Conservation (phyloP, 2,888 invertebrate species). For the Sympetrum striolatum region DNA sequence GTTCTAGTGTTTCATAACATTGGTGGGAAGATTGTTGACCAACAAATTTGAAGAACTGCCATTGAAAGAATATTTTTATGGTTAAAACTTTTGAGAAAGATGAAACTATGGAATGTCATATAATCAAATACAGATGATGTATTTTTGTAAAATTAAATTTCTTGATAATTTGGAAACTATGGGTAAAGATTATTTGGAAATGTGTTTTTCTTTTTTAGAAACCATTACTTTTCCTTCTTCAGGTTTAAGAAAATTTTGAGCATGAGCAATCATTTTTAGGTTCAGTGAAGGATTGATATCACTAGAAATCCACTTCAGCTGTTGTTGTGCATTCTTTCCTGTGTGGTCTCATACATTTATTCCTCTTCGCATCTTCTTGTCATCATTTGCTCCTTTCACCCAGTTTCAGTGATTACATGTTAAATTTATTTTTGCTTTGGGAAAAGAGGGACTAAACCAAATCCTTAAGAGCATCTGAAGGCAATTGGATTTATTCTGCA, state of each 20-base stretch:
- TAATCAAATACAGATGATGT: constrained; percentile 33
- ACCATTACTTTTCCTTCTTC: neutral
- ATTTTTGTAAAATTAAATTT: constrained; percentile 40
- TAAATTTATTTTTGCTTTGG: too few species aligned
- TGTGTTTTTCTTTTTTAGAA: neutral
- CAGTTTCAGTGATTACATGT: too few species aligned
- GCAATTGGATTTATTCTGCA: too few species aligned
- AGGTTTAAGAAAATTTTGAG: neutral
- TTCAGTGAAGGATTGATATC: neutral
- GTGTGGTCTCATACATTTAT: constrained; percentile 12
- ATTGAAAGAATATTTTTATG: constrained; percentile 37
- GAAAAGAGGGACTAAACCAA: too few species aligned
- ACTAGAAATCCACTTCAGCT: neutral
- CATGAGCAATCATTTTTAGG: neutral
- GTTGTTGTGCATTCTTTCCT: constrained; percentile 18
- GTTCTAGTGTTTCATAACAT: constrained; percentile 36
- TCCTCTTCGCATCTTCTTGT: neutral
- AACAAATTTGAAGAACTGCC: constrained; percentile 35
- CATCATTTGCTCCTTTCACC: too few species aligned
- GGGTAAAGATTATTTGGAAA: neutral
- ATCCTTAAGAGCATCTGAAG: too few species aligned
- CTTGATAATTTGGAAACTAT: neutral
- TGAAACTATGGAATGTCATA: constrained; percentile 19
- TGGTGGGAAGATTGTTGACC: constrained; percentile 14
- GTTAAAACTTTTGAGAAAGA: neutral